Conservation (phyloP, 2,888 invertebrate species). For the Ophion ellenae region DNA sequence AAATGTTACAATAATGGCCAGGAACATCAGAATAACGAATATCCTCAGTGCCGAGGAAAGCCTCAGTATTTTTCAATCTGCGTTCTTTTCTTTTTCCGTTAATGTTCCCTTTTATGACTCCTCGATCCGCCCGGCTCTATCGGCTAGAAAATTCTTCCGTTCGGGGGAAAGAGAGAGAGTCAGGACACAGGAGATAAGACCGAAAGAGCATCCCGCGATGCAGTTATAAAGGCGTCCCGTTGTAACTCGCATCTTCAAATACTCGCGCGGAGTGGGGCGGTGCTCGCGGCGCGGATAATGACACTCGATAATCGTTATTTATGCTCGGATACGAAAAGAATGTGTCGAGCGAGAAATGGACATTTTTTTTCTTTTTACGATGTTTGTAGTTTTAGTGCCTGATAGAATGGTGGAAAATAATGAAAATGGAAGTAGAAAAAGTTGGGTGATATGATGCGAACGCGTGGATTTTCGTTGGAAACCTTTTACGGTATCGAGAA, state of each 20-base stretch:
- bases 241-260: slow-evolving; percentile 23
- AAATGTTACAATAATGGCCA: background rate
- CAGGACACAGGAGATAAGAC: slow-evolving; percentile 18
- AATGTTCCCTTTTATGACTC: slow-evolving; percentile 26
- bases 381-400: slow-evolving; percentile 55
- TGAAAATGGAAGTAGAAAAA: slow-evolving; percentile 25
- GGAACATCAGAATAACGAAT: background rate
- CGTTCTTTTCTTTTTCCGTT: background rate
- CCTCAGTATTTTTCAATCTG: background rate
- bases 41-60: background rate
- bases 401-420: slow-evolving; percentile 51
- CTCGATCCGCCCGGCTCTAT: slow-evolving; percentile 25
- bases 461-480: background rate
- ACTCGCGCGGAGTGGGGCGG: background rate
- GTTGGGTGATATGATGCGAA: slow-evolving; percentile 35
- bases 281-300: slow-evolving; percentile 3
- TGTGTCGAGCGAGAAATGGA: slow-evolving; percentile 28
- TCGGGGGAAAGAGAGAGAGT: no score
- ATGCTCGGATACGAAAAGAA: slow-evolving; percentile 37
- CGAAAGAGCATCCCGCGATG: background rate
- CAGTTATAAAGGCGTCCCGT: slow-evolving; percentile 16
- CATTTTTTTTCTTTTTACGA: slow-evolving; percentile 32
- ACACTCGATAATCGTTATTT: slow-evolving; percentile 42
- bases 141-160: slow-evolving; percentile 26
- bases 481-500: background rate